Percentiles rank a stretch among this genome's conserved stretches.
Conservation (phyloP, 2,113 vertebrate genomes). For the Tautogolabrus adspersus region DNA sequence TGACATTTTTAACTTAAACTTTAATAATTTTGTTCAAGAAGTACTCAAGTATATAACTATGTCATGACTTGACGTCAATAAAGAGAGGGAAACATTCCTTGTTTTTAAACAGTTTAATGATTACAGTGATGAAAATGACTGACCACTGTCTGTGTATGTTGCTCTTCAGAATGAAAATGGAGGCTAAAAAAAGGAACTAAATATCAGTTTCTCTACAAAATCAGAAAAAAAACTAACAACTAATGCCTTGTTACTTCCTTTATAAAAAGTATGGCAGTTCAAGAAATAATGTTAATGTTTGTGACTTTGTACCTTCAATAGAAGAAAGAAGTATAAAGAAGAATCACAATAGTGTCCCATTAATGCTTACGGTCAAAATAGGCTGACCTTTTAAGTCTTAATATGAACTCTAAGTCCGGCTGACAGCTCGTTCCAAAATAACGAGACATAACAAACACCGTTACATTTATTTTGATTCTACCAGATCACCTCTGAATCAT, state of each 20-base stretch:
- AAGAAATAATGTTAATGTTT: neutral
- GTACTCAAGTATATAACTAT: no score
- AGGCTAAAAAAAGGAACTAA: neutral
- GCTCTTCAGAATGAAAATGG: neutral
- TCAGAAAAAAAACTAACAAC: neutral
- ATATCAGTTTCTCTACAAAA: neutral
- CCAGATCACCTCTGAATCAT: conserved; percentile 57
- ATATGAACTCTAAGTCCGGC: neutral
- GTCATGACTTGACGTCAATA: no score
- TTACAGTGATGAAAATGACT: neutral
- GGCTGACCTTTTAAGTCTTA: neutral
- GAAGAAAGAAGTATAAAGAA: neutral
- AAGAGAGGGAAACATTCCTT: neutral
- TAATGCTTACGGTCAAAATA: neutral
- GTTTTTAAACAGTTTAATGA: neutral
- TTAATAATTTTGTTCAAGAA: neutral
- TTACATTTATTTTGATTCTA: conserved; percentile 61
- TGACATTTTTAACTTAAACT: no score
- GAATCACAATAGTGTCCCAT: neutral
- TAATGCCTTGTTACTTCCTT: neutral
- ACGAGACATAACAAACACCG: conserved; percentile 23
- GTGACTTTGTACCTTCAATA: neutral
- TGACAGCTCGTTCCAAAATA: conserved; percentile 18
- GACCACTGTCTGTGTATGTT: neutral
- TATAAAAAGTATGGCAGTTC: neutral